A percentile compares a stretch with the other conserved stretches of the same genome.
Conservation (phyloP, 2,113 vertebrate species). For the Toxotes chatareus region DNA sequence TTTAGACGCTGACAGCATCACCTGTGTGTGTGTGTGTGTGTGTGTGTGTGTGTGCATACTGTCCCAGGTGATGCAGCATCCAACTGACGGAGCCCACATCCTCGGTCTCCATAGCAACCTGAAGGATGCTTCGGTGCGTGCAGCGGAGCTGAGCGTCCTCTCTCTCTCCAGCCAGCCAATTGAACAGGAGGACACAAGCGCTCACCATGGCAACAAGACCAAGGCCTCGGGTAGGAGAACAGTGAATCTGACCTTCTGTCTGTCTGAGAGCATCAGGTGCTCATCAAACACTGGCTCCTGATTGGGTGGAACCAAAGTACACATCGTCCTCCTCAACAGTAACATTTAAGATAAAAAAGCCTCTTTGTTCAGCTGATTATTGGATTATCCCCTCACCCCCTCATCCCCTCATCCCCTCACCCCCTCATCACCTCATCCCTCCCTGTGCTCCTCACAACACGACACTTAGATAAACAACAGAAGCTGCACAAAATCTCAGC, state of each 20-base stretch:
- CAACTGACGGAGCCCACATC: constrained; percentile 74
- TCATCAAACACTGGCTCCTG: neutral
- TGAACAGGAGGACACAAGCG: constrained; percentile 74
- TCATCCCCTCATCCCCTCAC: neutral
- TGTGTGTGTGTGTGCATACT: neutral
- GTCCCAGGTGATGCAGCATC: constrained; percentile 81
- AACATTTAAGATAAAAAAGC: neutral
- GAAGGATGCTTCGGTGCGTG: constrained; percentile 73
- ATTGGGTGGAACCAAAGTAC: neutral
- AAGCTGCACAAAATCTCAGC: too few species aligned
- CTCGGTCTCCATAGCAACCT: constrained; percentile 81
- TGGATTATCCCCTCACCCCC: neutral
- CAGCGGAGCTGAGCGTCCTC: constrained; percentile 79
- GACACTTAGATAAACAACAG: neutral
- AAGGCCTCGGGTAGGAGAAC: constrained; percentile 66
- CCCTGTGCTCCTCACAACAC: neutral
- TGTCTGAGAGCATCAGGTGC: neutral
- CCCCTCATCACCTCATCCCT: neutral
- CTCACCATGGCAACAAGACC: constrained; percentile 67
- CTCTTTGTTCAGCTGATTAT: neutral
- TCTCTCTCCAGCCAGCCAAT: constrained; percentile 82
- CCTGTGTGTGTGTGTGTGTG: neutral
- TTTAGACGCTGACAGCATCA: neutral
- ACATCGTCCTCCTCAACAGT: neutral
- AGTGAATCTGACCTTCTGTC: neutral